These are phyloP conservation scores for Alloplasta piceator DNA, from an alignment of 2,888 invertebrate genomes.

Conservation along the genomic window DNA sequence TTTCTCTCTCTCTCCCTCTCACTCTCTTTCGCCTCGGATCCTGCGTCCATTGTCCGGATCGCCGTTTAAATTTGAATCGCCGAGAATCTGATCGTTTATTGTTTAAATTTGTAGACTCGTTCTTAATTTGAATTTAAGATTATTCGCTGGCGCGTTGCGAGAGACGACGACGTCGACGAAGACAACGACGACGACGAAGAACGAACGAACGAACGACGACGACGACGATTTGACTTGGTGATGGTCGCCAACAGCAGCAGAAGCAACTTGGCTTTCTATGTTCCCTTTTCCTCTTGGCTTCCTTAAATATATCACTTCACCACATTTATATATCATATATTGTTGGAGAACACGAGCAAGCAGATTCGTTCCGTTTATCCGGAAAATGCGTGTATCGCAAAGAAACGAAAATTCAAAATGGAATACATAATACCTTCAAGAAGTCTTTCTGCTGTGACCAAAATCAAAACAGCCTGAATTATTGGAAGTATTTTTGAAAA, in stretches of 20 bases:
- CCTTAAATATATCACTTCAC: slow-evolving; percentile 40
- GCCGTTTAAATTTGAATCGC: slow-evolving; percentile 81
- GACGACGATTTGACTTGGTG: slow-evolving; percentile 80
- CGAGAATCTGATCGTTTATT: slow-evolving; percentile 82
- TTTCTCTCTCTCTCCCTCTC: slow-evolving; percentile 49
- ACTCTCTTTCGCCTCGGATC: slow-evolving; percentile 47
- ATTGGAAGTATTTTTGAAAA: too few relatives aligned
- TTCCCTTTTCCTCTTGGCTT: slow-evolving; percentile 48
- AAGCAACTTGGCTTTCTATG: slow-evolving; percentile 69
- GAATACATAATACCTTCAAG: too few relatives aligned
- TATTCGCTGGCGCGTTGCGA: slow-evolving; percentile 81
- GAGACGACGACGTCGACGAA: slow-evolving; percentile 67
- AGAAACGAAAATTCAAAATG: too few relatives aligned
- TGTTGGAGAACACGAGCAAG: too few relatives aligned
- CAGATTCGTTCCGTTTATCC: too few relatives aligned
- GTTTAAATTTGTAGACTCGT: slow-evolving; percentile 82
- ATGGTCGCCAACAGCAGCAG: slow-evolving; percentile 75
- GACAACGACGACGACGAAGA: slow-evolving; percentile 69
- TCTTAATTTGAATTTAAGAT: slow-evolving; percentile 82
- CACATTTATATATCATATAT: slow-evolving; percentile 52
- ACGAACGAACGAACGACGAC: slow-evolving; percentile 44
- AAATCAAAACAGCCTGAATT: too few relatives aligned
- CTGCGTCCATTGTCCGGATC: slow-evolving; percentile 76
- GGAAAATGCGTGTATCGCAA: too few relatives aligned
- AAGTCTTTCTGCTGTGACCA: too few relatives aligned